Conservation (phyloP, 2,113 vertebrate species). For the Azemiops feae region DNA sequence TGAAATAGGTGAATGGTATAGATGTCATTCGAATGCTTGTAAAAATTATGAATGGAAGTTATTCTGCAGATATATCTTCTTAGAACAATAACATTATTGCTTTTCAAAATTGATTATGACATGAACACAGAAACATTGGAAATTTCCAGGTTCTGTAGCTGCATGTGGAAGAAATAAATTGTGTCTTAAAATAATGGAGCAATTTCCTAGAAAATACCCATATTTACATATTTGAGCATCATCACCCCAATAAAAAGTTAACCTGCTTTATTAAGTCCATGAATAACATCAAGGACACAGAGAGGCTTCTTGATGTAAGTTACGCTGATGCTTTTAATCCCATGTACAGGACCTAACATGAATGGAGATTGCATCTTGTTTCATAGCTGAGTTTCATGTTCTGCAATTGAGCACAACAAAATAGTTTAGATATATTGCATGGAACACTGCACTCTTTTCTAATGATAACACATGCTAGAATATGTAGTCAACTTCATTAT, state of each 20-base stretch:
- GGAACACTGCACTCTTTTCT: neutral
- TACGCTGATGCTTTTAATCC: neutral
- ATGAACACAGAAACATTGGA: neutral
- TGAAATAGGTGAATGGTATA: neutral
- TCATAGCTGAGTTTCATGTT: neutral
- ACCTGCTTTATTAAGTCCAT: neutral
- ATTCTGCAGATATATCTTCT: neutral
- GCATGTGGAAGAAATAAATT: neutral
- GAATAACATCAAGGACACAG: neutral
- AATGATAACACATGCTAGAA: neutral
- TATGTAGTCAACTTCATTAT: neutral
- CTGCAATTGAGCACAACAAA: neutral
- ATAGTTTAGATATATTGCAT: neutral
- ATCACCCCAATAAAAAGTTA: neutral
- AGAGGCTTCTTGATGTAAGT: no score
- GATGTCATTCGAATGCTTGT: neutral
- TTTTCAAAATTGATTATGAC: conserved; percentile 20
- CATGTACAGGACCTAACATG: neutral
- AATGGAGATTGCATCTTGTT: neutral
- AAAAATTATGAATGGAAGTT: neutral
- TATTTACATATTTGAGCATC: neutral
- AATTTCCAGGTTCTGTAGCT: neutral
- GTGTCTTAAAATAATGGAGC: neutral
- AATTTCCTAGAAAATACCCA: neutral
- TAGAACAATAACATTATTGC: neutral